Conservation (phyloP, 2,888 invertebrate species). For the Chrysomela aeneicollis region DNA sequence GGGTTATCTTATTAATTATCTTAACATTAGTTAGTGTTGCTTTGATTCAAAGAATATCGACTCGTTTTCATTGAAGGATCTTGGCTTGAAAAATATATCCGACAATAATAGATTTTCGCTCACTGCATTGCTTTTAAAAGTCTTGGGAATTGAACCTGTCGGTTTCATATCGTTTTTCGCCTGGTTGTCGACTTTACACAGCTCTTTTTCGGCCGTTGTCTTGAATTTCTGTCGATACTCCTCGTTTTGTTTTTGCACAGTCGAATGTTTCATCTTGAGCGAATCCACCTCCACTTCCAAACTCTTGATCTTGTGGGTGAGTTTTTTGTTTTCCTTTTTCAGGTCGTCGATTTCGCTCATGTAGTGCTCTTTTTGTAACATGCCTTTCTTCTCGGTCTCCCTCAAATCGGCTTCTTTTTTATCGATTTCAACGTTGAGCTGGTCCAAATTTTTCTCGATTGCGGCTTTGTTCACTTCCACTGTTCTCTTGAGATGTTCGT, state of each 20-base stretch:
- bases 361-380: background rate
- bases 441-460: background rate
- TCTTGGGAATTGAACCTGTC: background rate
- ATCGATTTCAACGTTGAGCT: background rate
- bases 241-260: background rate
- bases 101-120: background rate
- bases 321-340: background rate
- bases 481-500: background rate
- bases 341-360: background rate
- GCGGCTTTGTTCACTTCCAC: background rate
- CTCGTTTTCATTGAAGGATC: background rate
- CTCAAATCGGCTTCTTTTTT: background rate
- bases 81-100: background rate
- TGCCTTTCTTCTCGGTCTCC: background rate
- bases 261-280: background rate
- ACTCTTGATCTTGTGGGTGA: background rate
- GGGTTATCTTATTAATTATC: too few species aligned
- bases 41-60: background rate
- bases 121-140: background rate
- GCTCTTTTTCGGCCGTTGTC: background rate
- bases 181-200: too few species aligned
- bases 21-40: background rate
- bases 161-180: background rate
- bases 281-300: background rate
- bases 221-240: background rate